A percentile compares a stretch with the other conserved stretches of the same genome.
Evolutionary conservation across 2,797 vertebrate species (phyloP).

Genomic region (Centroberyx gerrardi): DNA sequence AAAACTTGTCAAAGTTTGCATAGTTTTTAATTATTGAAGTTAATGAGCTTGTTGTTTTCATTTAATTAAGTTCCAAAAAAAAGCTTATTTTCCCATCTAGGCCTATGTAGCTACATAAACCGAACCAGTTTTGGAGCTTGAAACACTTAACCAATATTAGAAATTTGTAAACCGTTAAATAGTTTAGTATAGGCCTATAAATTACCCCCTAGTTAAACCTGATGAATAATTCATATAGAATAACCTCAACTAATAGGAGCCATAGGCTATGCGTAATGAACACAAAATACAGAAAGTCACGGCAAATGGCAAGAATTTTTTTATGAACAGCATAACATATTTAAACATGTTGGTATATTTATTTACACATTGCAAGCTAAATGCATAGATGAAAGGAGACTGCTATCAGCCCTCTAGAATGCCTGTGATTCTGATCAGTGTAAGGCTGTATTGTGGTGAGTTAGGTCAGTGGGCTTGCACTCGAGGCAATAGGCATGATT

Average conservation of each 20-base stretch:
- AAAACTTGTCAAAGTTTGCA: too few species aligned
- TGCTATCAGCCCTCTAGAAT: too few species aligned
- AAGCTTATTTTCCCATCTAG: too few species aligned
- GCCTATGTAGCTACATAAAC: too few species aligned
- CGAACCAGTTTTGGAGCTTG: neutral
- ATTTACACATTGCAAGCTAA: too few species aligned
- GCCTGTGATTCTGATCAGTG: slow-evolving; percentile 6
- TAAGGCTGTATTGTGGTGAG: neutral
- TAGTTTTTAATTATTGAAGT: too few species aligned
- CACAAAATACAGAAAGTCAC: neutral
- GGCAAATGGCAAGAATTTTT: neutral
- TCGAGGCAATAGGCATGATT: neutral
- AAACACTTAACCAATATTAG: neutral
- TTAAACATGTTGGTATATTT: too few species aligned
- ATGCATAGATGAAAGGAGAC: too few species aligned
- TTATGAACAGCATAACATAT: neutral
- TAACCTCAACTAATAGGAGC: slow-evolving; percentile 30
- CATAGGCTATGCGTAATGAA: neutral
- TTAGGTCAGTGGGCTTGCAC: neutral
- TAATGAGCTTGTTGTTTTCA: too few species aligned
- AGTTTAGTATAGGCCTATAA: slow-evolving; percentile 11
- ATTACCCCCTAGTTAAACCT: neutral
- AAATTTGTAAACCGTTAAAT: neutral
- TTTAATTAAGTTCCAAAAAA: too few species aligned
- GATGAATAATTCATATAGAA: slow-evolving; percentile 57